Evolutionary conservation across 2,113 vertebrate genomes (phyloP).

Genomic region (Pungitius pungitius): DNA sequence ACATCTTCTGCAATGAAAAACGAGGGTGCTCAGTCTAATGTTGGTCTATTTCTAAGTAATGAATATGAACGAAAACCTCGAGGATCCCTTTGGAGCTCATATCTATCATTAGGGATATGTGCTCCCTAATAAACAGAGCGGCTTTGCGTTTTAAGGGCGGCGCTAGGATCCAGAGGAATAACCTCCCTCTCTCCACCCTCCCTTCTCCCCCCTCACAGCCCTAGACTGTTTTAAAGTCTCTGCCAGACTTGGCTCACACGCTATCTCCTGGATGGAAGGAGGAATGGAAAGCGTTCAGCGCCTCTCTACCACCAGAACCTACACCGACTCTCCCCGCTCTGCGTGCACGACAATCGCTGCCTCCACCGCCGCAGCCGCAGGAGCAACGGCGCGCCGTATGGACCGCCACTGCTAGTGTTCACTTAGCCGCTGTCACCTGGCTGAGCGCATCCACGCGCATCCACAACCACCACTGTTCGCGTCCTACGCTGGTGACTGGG

Average conservation of each 20-base stretch:
- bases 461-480: background rate
- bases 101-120: conserved; percentile 34
- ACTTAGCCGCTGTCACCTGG: background rate
- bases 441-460: background rate
- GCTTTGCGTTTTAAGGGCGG: conserved; percentile 37
- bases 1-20: too few relatives aligned
- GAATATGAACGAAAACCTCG: conserved; percentile 14
- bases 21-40: background rate
- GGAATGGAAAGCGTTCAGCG: conserved; percentile 86
- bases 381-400: conserved; percentile 39
- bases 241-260: conserved; percentile 87
- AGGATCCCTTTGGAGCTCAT: conserved; percentile 14
- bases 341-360: conserved; percentile 72
- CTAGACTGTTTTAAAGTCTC: conserved; percentile 90
- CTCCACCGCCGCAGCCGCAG: conserved; percentile 66
- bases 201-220: conserved; percentile 39
- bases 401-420: conserved; percentile 64
- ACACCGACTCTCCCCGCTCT: conserved; percentile 64
- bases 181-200: conserved; percentile 50
- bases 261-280: conserved; percentile 90
- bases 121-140: conserved; percentile 8
- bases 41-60: conserved; percentile 30
- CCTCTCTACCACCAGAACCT: conserved; percentile 49
- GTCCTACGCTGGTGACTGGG: conserved; percentile 60
- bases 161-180: conserved; percentile 81